A percentile compares a stretch with the other conserved stretches of the same genome.
Evolutionary conservation across 2,113 vertebrate species (phyloP).

Genomic region (Abramis brama): DNA sequence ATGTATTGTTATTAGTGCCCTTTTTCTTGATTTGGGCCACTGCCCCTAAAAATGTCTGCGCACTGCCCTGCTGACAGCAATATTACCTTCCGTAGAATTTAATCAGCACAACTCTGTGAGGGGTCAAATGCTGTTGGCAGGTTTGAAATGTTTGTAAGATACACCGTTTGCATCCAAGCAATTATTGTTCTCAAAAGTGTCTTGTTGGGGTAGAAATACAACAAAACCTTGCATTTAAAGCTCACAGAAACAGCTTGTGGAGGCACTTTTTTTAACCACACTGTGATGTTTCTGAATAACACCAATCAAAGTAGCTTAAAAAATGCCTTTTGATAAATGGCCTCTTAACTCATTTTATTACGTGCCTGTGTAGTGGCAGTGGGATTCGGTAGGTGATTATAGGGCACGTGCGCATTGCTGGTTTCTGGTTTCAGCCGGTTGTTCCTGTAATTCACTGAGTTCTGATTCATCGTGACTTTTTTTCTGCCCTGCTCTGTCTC

Average conservation of each 20-base stretch:
- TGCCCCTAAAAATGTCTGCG: too few relatives aligned
- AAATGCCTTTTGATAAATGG: background rate
- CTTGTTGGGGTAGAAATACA: background rate
- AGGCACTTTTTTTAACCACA: background rate
- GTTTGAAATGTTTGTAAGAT: background rate
- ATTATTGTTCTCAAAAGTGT: background rate
- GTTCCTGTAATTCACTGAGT: background rate
- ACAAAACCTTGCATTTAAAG: background rate
- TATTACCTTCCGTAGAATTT: background rate
- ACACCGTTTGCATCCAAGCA: conserved; percentile 5
- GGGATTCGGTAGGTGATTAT: background rate
- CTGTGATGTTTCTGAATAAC: conserved; percentile 10
- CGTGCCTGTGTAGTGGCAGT: background rate
- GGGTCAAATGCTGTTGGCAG: conserved; percentile 19
- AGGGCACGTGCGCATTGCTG: background rate
- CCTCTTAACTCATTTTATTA: background rate
- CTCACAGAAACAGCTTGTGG: background rate
- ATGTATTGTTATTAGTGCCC: too few relatives aligned
- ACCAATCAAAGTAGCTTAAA: conserved; percentile 1
- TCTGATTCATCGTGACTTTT: background rate
- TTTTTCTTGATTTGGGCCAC: too few relatives aligned
- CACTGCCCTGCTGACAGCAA: background rate
- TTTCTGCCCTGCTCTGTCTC: conserved; percentile 14
- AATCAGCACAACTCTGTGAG: conserved; percentile 20
- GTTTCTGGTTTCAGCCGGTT: background rate